phyloP scores from a whole-genome alignment of 2,797 vertebrate genomes.

The Alfaro cultratus region DNA sequence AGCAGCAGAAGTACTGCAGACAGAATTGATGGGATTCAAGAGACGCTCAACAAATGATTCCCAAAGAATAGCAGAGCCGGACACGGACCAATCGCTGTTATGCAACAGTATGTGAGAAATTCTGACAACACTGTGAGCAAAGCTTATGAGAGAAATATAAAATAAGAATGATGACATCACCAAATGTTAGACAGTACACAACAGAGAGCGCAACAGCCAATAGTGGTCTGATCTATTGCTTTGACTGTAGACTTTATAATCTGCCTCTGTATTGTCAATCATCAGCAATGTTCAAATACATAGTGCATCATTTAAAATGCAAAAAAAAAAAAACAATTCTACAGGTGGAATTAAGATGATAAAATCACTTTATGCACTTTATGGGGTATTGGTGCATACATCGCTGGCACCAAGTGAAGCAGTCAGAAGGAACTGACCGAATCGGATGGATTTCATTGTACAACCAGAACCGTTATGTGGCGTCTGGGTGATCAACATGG shows the following conservation, averaged over 20 bases:
- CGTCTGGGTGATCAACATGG: neutral
- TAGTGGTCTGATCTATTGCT: conserved; percentile 22
- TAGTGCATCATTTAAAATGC: neutral
- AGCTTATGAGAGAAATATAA: neutral
- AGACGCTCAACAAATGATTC: conserved; percentile 78
- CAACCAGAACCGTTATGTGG: neutral
- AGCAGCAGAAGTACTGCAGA: conserved; percentile 62
- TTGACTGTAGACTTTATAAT: conserved; percentile 9
- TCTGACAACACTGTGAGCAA: neutral
- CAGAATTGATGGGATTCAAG: conserved; percentile 82
- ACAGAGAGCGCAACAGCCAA: conserved; percentile 50
- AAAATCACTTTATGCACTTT: neutral
- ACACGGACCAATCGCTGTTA: neutral
- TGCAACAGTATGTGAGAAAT: neutral
- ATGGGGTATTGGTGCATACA: neutral
- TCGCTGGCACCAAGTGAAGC: neutral
- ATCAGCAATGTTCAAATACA: conserved; percentile 4
- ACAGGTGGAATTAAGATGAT: neutral
- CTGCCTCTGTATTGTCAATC: conserved; percentile 24
- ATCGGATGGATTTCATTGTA: neutral
- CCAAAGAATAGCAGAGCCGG: conserved; percentile 16
- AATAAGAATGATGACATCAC: neutral
- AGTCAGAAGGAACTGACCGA: neutral
- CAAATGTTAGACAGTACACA: conserved; percentile 17
- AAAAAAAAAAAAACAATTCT: neutral